Evolutionary conservation across 2,797 vertebrate genomes (phyloP).

Genomic region (Protosalanx chinensis): DNA sequence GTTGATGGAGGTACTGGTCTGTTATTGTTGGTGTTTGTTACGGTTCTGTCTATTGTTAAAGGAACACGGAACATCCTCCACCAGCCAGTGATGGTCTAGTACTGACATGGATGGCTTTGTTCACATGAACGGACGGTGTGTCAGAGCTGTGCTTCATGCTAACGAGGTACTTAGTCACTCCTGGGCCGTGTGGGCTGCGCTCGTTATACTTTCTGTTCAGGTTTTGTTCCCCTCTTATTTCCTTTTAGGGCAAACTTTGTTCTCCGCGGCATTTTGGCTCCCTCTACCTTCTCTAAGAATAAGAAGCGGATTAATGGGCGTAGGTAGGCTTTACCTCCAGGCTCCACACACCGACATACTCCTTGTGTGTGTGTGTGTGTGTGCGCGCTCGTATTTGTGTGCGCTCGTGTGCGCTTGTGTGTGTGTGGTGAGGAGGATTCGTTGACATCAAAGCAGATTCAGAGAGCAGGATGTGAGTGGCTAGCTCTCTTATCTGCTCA

Average conservation of each 20-base stretch:
- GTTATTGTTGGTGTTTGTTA: not conserved
- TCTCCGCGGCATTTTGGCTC: slow-evolving; percentile 25
- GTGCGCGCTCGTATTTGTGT: not conserved
- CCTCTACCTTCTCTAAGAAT: slow-evolving; percentile 17
- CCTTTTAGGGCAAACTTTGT: not conserved
- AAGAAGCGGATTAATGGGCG: not conserved
- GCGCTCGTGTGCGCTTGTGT: too few species aligned
- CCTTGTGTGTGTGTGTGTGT: not conserved
- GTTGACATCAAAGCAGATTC: slow-evolving; percentile 21
- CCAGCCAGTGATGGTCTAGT: not conserved
- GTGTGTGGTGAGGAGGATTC: not conserved
- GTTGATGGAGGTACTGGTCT: not conserved
- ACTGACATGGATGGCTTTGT: not conserved
- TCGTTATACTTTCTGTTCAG: not conserved
- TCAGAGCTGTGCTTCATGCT: not conserved
- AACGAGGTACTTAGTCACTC: not conserved
- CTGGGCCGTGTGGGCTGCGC: not conserved
- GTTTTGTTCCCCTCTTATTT: not conserved
- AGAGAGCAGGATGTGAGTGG: slow-evolving; percentile 21
- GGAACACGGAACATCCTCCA: not conserved
- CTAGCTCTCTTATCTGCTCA: slow-evolving; percentile 26
- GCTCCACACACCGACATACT: not conserved
- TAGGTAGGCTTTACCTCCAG: not conserved
- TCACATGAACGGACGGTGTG: not conserved
- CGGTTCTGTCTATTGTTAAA: not conserved